phyloP scores from a whole-genome alignment of 2,113 vertebrate genomes.

The Planiliza haematocheilus region DNA sequence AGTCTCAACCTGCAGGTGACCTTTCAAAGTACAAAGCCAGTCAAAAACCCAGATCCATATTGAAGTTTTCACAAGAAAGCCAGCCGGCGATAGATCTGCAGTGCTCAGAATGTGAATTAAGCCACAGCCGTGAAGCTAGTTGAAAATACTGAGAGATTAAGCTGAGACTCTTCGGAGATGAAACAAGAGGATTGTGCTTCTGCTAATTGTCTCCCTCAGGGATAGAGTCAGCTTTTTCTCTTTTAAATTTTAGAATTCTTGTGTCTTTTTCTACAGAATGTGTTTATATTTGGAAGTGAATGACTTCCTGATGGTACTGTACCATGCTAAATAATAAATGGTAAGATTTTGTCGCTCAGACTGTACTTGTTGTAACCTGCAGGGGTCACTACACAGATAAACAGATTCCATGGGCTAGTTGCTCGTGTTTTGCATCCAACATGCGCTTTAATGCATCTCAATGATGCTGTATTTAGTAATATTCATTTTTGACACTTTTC shows the following conservation, averaged over 20 bases:
- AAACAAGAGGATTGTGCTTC: slow-evolving; percentile 61
- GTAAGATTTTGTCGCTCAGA: neutral
- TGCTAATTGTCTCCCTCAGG: slow-evolving; percentile 78
- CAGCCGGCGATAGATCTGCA: slow-evolving; percentile 45
- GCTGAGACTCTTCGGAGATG: slow-evolving; percentile 65
- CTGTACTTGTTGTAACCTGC: neutral
- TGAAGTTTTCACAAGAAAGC: slow-evolving; percentile 66
- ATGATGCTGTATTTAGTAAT: slow-evolving; percentile 34
- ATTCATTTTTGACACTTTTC: slow-evolving; percentile 8
- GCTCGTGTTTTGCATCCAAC: neutral
- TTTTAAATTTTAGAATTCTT: slow-evolving; percentile 30
- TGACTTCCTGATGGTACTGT: slow-evolving; percentile 27
- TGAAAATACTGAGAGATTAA: slow-evolving; percentile 66
- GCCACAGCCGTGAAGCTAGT: slow-evolving; percentile 20
- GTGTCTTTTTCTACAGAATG: slow-evolving; percentile 21
- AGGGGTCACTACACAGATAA: neutral
- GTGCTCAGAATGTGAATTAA: slow-evolving; percentile 73
- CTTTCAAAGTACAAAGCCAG: slow-evolving; percentile 69
- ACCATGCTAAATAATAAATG: slow-evolving; percentile 13
- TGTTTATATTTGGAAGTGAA: slow-evolving; percentile 39
- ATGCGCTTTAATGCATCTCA: slow-evolving; percentile 12
- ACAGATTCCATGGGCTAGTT: neutral
- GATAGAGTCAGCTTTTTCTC: slow-evolving; percentile 35
- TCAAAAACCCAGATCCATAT: slow-evolving; percentile 66
- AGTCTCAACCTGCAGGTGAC: slow-evolving; percentile 67